A percentile compares a stretch with the other conserved stretches of the same genome.
These are phyloP conservation scores for Lutraria lutraria DNA, from an alignment of 2,888 invertebrate genomes.

Conservation along the genomic window DNA sequence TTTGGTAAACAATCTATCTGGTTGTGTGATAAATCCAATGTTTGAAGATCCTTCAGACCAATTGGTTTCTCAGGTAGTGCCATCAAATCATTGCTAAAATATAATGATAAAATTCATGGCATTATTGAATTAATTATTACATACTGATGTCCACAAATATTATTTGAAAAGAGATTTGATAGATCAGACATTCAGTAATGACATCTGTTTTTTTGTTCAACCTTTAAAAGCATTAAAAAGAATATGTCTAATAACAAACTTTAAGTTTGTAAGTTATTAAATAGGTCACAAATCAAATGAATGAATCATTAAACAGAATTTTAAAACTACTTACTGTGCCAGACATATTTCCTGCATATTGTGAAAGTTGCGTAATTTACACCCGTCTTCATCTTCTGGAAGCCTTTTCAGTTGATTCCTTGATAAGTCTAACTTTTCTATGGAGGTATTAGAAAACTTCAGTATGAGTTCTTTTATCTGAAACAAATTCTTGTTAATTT, in stretches of 20 bases:
- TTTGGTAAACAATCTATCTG: constrained; percentile 77
- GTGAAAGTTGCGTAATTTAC: constrained; percentile 64
- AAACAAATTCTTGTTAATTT: neutral
- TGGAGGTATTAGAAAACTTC: constrained; percentile 48
- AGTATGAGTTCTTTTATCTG: constrained; percentile 55
- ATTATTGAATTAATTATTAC: neutral
- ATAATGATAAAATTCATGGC: neutral
- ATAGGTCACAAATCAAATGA: too few species aligned
- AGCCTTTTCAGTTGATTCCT: constrained; percentile 71
- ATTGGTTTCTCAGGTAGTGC: constrained; percentile 73
- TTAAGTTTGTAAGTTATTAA: too few species aligned
- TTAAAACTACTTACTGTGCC: constrained; percentile 71
- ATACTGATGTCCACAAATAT: too few species aligned
- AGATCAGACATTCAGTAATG: too few species aligned
- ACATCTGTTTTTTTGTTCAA: too few species aligned
- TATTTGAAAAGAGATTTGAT: too few species aligned
- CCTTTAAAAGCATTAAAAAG: too few species aligned
- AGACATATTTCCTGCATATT: constrained; percentile 75
- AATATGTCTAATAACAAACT: too few species aligned
- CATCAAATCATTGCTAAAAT: constrained; percentile 77
- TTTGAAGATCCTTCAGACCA: constrained; percentile 74
- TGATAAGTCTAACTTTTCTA: constrained; percentile 70
- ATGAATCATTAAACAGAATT: too few species aligned
- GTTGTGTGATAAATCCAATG: constrained; percentile 81
- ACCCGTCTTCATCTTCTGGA: constrained; percentile 71